phyloP scores from a whole-genome alignment of 2,797 vertebrate species.

The Anableps anableps region DNA sequence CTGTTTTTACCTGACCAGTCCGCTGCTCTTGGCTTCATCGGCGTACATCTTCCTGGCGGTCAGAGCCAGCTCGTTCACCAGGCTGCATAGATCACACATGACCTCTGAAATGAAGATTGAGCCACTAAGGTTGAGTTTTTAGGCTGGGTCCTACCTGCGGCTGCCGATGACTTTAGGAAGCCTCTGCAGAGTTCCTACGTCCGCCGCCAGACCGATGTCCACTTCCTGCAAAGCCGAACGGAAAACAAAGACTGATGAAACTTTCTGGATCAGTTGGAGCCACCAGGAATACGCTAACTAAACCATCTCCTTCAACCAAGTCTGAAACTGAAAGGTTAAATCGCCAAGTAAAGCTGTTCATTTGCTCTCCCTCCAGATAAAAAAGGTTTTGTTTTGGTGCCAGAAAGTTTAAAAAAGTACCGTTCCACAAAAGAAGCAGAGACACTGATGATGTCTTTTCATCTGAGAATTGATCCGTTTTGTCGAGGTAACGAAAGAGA shows the following conservation, averaged over 20 bases:
- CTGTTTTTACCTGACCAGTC: constrained; percentile 86
- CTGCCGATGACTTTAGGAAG: constrained; percentile 89
- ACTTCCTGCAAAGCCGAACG: constrained; percentile 82
- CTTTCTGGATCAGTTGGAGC: neutral
- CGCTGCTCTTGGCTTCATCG: constrained; percentile 87
- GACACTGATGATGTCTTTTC: no score
- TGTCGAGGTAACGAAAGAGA: neutral
- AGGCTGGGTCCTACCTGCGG: constrained; percentile 79
- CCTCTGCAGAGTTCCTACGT: constrained; percentile 90
- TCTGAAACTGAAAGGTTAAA: no score
- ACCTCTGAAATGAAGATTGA: neutral
- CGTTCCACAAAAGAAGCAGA: no score
- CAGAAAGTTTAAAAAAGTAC: no score
- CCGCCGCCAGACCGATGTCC: constrained; percentile 88
- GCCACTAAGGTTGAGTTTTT: no score
- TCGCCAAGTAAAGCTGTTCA: no score
- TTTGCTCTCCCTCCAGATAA: no score
- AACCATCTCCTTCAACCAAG: neutral
- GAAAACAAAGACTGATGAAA: neutral
- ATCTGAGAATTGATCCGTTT: neutral
- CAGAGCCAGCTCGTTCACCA: constrained; percentile 90
- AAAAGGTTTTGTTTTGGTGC: no score
- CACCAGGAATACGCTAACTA: neutral
- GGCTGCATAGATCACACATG: constrained; percentile 50
- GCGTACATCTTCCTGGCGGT: constrained; percentile 89